Base-by-base conservation (phyloP, 2,888 invertebrate genomes). In the Dynastes hyllus region DNA sequence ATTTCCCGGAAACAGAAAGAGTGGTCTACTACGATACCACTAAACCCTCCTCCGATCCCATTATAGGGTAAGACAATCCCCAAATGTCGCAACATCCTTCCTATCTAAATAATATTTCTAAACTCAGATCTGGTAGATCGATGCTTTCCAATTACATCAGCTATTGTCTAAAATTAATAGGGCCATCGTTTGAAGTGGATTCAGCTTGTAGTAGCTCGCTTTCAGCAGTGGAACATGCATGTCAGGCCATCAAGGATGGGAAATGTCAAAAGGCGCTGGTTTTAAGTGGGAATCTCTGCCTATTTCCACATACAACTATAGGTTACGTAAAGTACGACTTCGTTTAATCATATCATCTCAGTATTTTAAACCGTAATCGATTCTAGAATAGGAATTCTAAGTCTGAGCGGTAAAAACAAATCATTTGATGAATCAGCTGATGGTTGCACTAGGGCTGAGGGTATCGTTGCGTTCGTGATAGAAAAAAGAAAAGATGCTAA, bases 121-220 rank as follows among this genome's bases (percentile, higher is more conserved):
- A 91, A 92, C 83, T 87, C 88, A 40, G 16, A 92, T 37, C 4
- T 37, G 37, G 6, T 6, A 37, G 96, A 80, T 95, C 97, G 4
- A 97, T 98, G 96, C 92, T 97, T 87, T 95, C 97, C 13, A 97
- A 98, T 89, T 92, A 97, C 76, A 92, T 98, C 81, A 97, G 97
- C 1, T 98, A 95, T 88, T 94, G 94, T 89, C 91, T 98, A 80
- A 97, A 97, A 37, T 91, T 96, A 16, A 94, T 94, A 84, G 97
- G 98, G 0, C 98, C 98, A 0, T 97, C 97, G 5, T 96, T 94
- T 89, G 92, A 95, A 0, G 91, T 97, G 6, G 98, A 98, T 89
- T 97, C 97, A 0, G 98, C 98, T 0, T 98, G 98, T 88, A 97
- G 97, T n/a, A 98, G 98, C 78, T 96, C 97, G 8, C 91, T 97